Base-by-base conservation (phyloP, 2,888 invertebrate genomes). In the Hermaeophaga mercurialis region DNA sequence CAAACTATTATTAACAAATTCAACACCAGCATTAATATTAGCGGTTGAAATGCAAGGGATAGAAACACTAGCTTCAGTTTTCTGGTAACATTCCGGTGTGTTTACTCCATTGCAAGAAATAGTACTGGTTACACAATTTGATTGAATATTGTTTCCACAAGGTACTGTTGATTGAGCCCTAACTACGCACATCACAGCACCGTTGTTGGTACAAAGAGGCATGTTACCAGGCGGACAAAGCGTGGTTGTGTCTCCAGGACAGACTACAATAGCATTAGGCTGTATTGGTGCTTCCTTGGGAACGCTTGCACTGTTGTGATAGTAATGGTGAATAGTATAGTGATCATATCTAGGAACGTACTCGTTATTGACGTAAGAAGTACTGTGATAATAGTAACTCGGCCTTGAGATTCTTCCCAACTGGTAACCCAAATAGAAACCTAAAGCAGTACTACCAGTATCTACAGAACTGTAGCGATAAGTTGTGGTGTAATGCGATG, bases 151-250 rank as follows among this genome's bases (percentile, higher is more conserved):
- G 11, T 70, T 64, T 3, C 62, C 63, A 53, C 77, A 77, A 5
- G 73, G 73, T 14, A 65, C 69, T 6, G 75, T 75, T 12, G 66
- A 61, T 7, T 65, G 57, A 0, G 72, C 70, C 45, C 69, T 73
- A 3, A 75, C 72, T 1, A 76, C 74, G 58, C 78, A 76, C 69
- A 77, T 73, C 14, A 77, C 73, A 3, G 75, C 75, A 3, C 77
- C 77, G 45, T 74, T 74, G 4, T 68, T 66, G 47, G 76, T 75
- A 59, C 78, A 77, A 1, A 78, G 54, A 1, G 78, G 71, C 14
- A 70, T 70, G 3, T 76, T 75, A 53, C 73, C 73, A 1, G 69
- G 58, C 2, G 77, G 72, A 60, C 77, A 77, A 39, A 77, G 65
- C 7, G 64, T 63, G 1, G 70, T 71, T 19, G 70, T 70, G 56